Evolutionary conservation across 1,140 invertebrate genomes (phyloP).

Genomic region (Acromyrmex echinatior): DNA sequence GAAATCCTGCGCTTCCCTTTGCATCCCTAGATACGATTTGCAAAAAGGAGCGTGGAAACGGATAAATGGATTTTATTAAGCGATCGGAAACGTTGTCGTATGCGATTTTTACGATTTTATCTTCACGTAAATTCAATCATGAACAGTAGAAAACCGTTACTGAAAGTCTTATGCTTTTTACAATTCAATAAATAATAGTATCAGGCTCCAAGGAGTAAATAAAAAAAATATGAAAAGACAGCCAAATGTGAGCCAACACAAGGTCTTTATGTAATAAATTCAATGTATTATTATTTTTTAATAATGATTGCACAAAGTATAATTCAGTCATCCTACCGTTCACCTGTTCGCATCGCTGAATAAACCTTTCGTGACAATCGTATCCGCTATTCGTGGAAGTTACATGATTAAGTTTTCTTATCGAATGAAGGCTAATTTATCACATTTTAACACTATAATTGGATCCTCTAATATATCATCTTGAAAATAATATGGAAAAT

Average conservation of each 20-base stretch:
- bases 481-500: neutral
- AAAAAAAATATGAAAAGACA: too few species aligned
- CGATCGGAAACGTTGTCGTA: neutral
- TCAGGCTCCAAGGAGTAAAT: too few species aligned
- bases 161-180: neutral
- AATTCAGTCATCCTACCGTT: neutral
- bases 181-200: too few species aligned
- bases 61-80: neutral
- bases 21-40: neutral
- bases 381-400: constrained; percentile 24
- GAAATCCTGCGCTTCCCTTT: constrained; percentile 15
- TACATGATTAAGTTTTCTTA: constrained; percentile 14
- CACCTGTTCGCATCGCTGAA: neutral
- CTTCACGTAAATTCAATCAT: neutral
- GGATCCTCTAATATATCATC: neutral
- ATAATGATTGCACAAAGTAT: neutral
- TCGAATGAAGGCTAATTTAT: constrained; percentile 1
- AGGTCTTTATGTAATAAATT: too few species aligned
- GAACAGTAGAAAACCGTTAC: neutral
- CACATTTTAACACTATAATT: neutral
- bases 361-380: constrained; percentile 12
- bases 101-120: neutral
- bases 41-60: neutral
- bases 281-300: neutral
- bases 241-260: too few species aligned